Percentiles rank a stretch among this genome's conserved stretches.
Conservation (phyloP, 1,140 invertebrate genomes). For the Neodiprion virginianus region DNA sequence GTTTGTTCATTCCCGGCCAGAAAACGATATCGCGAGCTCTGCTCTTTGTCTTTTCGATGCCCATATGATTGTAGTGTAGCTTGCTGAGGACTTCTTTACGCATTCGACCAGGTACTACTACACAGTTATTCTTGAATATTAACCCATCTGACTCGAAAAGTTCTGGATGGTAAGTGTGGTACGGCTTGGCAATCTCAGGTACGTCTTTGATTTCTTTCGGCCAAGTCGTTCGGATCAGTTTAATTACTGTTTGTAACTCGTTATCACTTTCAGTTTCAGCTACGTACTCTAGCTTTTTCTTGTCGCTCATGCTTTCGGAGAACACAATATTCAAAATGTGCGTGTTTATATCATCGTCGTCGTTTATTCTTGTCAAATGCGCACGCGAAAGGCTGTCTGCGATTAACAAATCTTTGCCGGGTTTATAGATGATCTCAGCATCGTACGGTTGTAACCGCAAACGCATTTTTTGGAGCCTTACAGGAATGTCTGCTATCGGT, state of each 20-base stretch:
- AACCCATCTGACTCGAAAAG: slow-evolving; percentile 27
- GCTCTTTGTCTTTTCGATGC: slow-evolving; percentile 46
- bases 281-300: slow-evolving; percentile 34
- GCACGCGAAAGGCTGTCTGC: slow-evolving; percentile 39
- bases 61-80: slow-evolving; percentile 56
- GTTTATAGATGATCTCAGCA: too few relatives aligned
- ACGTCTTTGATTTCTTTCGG: slow-evolving; percentile 42
- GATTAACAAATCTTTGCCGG: too few relatives aligned
- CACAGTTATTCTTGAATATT: slow-evolving; percentile 37
- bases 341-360: slow-evolving; percentile 34
- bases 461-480: too few relatives aligned
- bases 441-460: too few relatives aligned
- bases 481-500: too few relatives aligned
- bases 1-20: slow-evolving; percentile 37
- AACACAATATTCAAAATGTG: slow-evolving; percentile 29
- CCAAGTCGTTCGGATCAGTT: slow-evolving; percentile 44
- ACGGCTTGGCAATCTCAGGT: slow-evolving; percentile 29
- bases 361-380: slow-evolving; percentile 28
- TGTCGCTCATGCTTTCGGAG: slow-evolving; percentile 22
- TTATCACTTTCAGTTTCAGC: slow-evolving; percentile 28
- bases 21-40: slow-evolving; percentile 47
- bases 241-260: slow-evolving; percentile 35
- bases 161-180: slow-evolving; percentile 40
- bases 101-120: slow-evolving; percentile 42
- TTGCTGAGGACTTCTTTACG: slow-evolving; percentile 42